Conservation (phyloP, 2,113 vertebrate species). For the Callaeas wilsoni region DNA sequence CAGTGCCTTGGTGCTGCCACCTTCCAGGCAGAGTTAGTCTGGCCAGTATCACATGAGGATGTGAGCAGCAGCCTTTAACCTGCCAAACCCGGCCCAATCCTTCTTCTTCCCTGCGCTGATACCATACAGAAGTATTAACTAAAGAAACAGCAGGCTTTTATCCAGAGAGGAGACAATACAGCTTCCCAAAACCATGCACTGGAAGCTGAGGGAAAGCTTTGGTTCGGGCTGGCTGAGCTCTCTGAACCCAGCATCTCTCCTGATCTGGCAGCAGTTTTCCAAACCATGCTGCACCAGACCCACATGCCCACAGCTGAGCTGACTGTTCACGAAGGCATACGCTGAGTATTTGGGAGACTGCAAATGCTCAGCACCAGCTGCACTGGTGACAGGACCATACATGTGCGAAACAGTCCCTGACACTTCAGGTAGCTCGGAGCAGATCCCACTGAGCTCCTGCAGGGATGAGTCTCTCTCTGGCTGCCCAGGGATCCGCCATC, state of each 20-base stretch:
- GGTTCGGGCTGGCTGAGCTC: not conserved
- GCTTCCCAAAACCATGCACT: not conserved
- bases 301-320: fast-evolving
- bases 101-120: not conserved
- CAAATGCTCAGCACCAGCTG: not conserved
- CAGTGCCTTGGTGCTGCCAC: not conserved
- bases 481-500: not conserved
- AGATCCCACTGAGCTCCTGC: not conserved
- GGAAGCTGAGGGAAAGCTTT: not conserved
- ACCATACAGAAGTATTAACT: not conserved
- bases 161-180: not conserved
- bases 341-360: fast-evolving
- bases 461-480: not conserved
- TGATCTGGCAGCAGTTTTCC: not conserved
- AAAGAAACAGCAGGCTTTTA: not conserved
- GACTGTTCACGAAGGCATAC: not conserved
- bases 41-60: not conserved
- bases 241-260: not conserved
- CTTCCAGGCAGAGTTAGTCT: not conserved
- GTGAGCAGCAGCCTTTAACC: not conserved
- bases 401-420: not conserved
- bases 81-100: fast-evolving
- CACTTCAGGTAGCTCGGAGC: not conserved
- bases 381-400: not conserved
- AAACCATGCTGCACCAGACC: not conserved